Evolutionary conservation across 2,797 vertebrate species (phyloP), one percentile per base, ranked within the genome.

Genomic region (Fistularia tabacaria): DNA sequence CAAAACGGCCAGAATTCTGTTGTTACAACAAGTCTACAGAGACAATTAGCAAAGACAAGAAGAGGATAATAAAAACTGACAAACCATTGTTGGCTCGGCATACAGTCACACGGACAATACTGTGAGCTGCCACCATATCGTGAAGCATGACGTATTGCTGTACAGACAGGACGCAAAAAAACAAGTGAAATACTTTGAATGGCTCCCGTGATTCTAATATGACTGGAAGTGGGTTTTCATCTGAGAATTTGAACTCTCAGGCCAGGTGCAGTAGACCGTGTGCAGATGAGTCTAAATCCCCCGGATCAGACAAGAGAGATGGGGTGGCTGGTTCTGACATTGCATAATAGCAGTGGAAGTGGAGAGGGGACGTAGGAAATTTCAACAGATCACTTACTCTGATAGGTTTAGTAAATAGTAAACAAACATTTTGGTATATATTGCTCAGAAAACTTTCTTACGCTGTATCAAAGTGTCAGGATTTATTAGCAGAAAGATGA

Each of bases 111-210:
- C 96, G 93, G 74, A 98, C 92, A 82, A 94, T 92, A 89, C 95
- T 98, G 86, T 99, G 96, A 81, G 96, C 73, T 80, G 94, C 94
- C 90, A 99, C 97, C 97, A 99, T 98, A 78, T 99, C 96, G 52
- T 95, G 96, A 78, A 99, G 93, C 92, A 95, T 97, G 84, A 94
- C 69, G 69, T 98, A 99, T 98, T 99, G 97, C 97, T 99, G 88
- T 12, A 75, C 49, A 69, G 55, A 57, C 37, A 14, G 10, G 38
- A 65, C 64, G 54, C 46, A 72, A 44, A 15, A 25, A 69, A 52
- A 54, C 3, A 50, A 40, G 59, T 54, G 9, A 55, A 41, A 57
- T 46, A 57, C 45, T 55, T 60, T 13, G 9, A 46, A 14, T n/a
- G 36, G 10, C 49, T 39, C 1, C 62, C 8, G 62, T 0, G 1